Percentiles rank a stretch among this genome's conserved stretches.
Evolutionary conservation across 2,888 invertebrate genomes (phyloP).

Genomic region (Caenorhabditis doughertyi): DNA sequence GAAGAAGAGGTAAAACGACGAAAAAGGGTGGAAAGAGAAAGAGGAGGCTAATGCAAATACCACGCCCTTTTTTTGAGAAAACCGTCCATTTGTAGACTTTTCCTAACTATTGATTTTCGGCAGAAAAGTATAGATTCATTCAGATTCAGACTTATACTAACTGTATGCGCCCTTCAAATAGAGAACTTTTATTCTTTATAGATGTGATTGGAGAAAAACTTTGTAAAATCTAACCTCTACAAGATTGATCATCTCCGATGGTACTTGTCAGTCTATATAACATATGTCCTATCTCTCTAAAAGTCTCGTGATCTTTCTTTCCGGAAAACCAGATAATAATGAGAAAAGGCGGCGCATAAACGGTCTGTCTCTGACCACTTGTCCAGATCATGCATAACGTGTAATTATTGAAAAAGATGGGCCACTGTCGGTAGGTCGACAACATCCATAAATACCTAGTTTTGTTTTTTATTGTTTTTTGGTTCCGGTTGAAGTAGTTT

Average conservation of each 20-base stretch:
- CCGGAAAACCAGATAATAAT: conserved; percentile 56
- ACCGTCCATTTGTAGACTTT: conserved; percentile 4
- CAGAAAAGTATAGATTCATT: neutral
- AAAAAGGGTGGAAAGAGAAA: neutral
- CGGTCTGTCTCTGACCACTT: conserved; percentile 50
- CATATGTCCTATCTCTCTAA: conserved; percentile 7
- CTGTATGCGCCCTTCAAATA: neutral
- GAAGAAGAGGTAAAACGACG: neutral
- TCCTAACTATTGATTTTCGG: conserved; percentile 4
- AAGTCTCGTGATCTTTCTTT: conserved; percentile 28
- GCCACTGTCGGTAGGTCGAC: neutral
- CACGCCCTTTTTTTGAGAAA: conserved; percentile 41
- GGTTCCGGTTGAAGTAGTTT: conserved; percentile 48
- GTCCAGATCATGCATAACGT: conserved; percentile 45
- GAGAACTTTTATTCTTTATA: no score
- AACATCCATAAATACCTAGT: conserved; percentile 50
- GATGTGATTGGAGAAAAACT: no score
- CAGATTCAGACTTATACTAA: neutral
- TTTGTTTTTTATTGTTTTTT: conserved; percentile 48
- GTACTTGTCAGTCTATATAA: conserved; percentile 17
- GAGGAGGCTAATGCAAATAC: conserved; percentile 41
- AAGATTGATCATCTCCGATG: neutral
- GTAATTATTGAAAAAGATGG: conserved; percentile 45
- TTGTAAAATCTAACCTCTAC: neutral
- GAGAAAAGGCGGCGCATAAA: conserved; percentile 20